A percentile compares a stretch with the other conserved stretches of the same genome.
Conservation (phyloP, 2,113 vertebrate species). For the Lampris incognitus region DNA sequence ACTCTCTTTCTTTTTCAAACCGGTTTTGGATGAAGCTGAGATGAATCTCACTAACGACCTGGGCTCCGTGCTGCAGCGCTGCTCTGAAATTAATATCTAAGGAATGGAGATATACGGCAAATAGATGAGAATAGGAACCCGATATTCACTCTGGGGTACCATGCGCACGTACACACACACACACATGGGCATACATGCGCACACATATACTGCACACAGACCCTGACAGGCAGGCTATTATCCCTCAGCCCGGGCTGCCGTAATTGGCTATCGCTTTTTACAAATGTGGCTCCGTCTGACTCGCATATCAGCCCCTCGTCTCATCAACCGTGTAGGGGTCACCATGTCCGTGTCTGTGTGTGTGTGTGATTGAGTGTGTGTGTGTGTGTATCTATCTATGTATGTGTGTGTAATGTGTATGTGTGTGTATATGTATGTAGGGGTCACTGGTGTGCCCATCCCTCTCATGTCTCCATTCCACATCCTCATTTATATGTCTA, state of each 20-base stretch:
- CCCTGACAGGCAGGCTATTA: constrained; percentile 85
- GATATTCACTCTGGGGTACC: constrained; percentile 75
- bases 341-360: constrained; percentile 60
- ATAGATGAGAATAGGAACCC: constrained; percentile 86
- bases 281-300: constrained; percentile 84
- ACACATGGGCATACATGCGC: constrained; percentile 50
- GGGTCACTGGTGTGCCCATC: constrained; percentile 70
- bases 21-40: constrained; percentile 69
- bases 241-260: constrained; percentile 83
- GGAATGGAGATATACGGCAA: constrained; percentile 87
- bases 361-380: constrained; percentile 9
- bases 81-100: constrained; percentile 87
- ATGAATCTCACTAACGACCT: constrained; percentile 82
- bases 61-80: constrained; percentile 72
- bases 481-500: constrained; percentile 62
- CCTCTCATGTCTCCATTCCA: constrained; percentile 69
- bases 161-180: constrained; percentile 64
- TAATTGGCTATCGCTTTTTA: constrained; percentile 89
- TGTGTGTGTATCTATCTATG: neutral
- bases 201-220: constrained; percentile 64
- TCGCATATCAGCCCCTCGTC: constrained; percentile 78
- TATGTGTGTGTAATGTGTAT: neutral
- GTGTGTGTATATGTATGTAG: constrained; percentile 35
- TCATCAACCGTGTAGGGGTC: constrained; percentile 80
- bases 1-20: constrained; percentile 51